phyloP scores from a whole-genome alignment of 1,140 invertebrate genomes.

The Akabosia matsudoensis region DNA sequence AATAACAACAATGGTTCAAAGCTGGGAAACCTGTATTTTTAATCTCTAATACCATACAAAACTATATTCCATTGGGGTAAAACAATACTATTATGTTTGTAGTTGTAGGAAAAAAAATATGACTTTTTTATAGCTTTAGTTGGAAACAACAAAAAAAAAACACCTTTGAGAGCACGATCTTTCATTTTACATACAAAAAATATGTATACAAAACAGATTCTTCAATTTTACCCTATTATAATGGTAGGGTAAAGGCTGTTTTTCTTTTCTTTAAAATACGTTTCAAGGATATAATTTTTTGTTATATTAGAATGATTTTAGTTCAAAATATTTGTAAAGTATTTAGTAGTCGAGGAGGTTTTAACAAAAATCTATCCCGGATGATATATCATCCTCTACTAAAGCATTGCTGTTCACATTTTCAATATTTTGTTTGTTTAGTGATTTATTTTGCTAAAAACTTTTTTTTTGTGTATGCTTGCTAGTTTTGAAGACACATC shows the following conservation, averaged over 20 bases:
- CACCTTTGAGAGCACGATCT: background rate
- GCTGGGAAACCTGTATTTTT: slow-evolving; percentile 3
- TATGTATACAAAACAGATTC: background rate
- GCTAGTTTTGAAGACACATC: no score
- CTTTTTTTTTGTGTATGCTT: no score
- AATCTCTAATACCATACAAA: slow-evolving; percentile 9
- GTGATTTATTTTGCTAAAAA: no score
- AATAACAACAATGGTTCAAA: slow-evolving; percentile 4
- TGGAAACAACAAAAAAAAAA: background rate
- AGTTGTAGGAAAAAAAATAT: no score
- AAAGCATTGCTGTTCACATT: no score
- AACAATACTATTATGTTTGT: background rate
- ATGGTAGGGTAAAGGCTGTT: background rate
- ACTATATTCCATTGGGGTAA: background rate
- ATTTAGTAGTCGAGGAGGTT: no score
- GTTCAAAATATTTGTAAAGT: no score
- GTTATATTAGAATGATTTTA: no score
- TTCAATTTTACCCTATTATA: background rate
- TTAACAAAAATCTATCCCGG: no score
- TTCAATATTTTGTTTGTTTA: no score
- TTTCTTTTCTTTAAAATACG: background rate
- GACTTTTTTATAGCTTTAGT: background rate
- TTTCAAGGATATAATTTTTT: background rate
- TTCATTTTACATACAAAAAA: background rate
- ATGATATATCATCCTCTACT: no score